Percentiles rank a stretch among this genome's conserved stretches.
These are phyloP conservation scores for Ptychodera flava DNA, from an alignment of 35 echinoderm and acorn worm species.

Conservation along the genomic window DNA sequence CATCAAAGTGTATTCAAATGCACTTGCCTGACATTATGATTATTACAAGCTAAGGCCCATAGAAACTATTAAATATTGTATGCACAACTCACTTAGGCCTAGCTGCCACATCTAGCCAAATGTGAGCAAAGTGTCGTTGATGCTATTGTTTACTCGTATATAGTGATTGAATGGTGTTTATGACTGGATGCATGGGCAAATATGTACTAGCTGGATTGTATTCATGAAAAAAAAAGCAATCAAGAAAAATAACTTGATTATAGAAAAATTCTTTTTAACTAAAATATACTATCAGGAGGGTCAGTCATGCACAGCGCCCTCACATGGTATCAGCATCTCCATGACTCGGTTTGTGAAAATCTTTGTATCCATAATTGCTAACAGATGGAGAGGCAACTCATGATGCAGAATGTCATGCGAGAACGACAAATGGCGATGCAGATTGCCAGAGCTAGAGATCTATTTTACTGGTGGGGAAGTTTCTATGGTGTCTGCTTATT, in stretches of 20 bases:
- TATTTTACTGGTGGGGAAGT: slow-evolving; percentile 67
- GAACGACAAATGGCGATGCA: slow-evolving; percentile 87
- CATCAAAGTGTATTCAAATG: no score
- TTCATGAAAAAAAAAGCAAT: neutral
- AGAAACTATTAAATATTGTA: no score
- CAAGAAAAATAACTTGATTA: neutral
- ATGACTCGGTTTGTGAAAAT: neutral
- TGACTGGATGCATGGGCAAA: no score
- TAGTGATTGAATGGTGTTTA: no score
- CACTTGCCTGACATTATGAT: no score
- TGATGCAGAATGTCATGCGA: slow-evolving; percentile 93
- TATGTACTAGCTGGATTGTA: no score
- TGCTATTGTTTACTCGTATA: no score
- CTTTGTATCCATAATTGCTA: neutral
- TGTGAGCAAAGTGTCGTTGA: no score
- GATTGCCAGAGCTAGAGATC: slow-evolving; percentile 64
- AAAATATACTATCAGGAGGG: no score
- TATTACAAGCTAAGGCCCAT: no score
- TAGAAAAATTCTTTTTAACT: neutral
- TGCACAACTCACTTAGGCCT: no score
- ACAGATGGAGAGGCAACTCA: slow-evolving; percentile 77
- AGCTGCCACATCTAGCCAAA: no score
- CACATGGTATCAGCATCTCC: neutral
- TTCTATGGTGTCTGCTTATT: slow-evolving; percentile 58
- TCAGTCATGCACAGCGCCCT: neutral